Base-by-base conservation (phyloP, 2,113 vertebrate genomes). In the Trichechus manatus region DNA sequence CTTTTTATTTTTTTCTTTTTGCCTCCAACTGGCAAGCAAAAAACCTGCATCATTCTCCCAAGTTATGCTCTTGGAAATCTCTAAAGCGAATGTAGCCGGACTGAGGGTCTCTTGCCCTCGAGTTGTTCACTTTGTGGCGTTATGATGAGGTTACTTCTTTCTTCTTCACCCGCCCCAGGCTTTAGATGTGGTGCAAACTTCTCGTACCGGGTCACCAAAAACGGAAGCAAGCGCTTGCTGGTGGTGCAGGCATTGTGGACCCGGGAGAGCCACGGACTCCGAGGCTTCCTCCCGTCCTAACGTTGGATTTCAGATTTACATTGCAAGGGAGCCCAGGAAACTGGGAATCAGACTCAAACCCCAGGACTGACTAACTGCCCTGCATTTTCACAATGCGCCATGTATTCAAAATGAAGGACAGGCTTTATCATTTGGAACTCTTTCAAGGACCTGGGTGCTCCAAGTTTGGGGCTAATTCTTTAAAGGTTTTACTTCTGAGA, bases 301-400 rank as follows among this genome's bases (percentile, higher is more conserved):
- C 97, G 96, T 92, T 98, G 98, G 97, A 98, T 97, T 98, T 97
- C 97, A 97, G 97, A 98, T 98, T 98, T 98, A 98, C 98, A 98
- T 97, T 98, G 98, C 98, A 97, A 98, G 98, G 96, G 89, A 98
- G 97, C 25, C 8, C 44, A 97, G 95, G 68, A 95, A 97, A 96
- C 93, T 97, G 98, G 98, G 97, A 97, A 98, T 97, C 97, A 97
- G 97, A 98, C 97, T 97, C 97, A 98, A 95, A 95, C 98, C 96
- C 98, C 89, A 97, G 95, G 97, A 98, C 94, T 98, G 97, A 98
- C 98, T 98, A 98, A 98, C 95, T 98, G 98, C 96, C 98, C 97
- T 95, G 97, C 97, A 96, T 98, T 97, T 98, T 97, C 97, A 97
- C 98, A 98, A 93, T 95, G 97, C 64, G 44, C 33, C 44, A 86